Base-by-base conservation (phyloP, 2,888 invertebrate genomes). In the Scaptomyza caliginosa region DNA sequence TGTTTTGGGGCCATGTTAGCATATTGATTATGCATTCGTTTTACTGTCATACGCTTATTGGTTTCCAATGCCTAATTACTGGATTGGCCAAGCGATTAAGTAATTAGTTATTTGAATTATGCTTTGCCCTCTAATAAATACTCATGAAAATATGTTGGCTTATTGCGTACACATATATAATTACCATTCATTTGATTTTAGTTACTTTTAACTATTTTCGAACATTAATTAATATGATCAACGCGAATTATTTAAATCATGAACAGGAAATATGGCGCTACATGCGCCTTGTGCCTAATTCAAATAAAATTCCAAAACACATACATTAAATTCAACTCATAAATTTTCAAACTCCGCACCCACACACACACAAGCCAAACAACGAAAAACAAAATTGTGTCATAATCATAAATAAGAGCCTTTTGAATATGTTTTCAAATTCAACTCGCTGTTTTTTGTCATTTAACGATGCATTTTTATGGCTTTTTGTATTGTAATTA, bases 401-500 rank as follows among this genome's bases (percentile, higher is more conserved):
- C 86, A 86, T 73, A 79, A 77, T 71, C 67, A 84, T 84, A 84
- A 83, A 86, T 81, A 70, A 68, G 57, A 65, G 16, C 8, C 16
- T 62, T 26, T 43, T 17, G 17, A 50, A 45, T 60, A 66, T 51
- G 49, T 50, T 45, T 40, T 3, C 26, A 26, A 26, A 30, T 13
- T 30, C 30, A 45, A 26, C 24, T 55, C 62, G 34, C 43, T 50
- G 48, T 75, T 77, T 63, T n/a, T 59, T 52, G 49, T 45, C 32
- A 58, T 74, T 86, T 84, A 72, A 85, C 72, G 83, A 78, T 57
- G 64, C 55, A 68, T 76, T 84, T 13, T 85, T 88, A 86, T 85
- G 60, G 64, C 65, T 69, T 85, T 85, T 82, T 88, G 85, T 85
- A 87, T 85, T 88, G 67, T 86, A 88, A 84, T 84, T 88, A 88